A percentile compares a stretch with the other conserved stretches of the same genome.
phyloP scores from a whole-genome alignment of 2,113 vertebrate species.

The Chloropsis cyanopogon region DNA sequence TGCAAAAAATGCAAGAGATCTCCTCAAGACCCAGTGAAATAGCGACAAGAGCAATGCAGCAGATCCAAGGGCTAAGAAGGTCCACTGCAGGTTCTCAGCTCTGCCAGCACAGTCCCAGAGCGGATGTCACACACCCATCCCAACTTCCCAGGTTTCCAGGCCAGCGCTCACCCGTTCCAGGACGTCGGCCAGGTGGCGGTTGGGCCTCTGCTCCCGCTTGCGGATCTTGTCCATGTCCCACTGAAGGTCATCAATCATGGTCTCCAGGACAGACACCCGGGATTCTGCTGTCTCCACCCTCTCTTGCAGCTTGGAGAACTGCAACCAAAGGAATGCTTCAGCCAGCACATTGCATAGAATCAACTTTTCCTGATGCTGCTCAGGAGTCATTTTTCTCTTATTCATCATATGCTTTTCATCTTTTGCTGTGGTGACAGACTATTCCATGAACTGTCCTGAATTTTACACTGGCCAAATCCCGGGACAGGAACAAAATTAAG shows the following conservation, averaged over 20 bases:
- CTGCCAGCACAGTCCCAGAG: background rate
- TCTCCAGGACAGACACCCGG: constrained; percentile 87
- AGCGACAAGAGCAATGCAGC: background rate
- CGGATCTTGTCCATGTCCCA: constrained; percentile 98
- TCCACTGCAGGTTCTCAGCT: background rate
- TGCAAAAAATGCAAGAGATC: constrained; percentile 41
- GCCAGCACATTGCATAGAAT: background rate
- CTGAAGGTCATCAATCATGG: constrained; percentile 91
- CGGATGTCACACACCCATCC: background rate
- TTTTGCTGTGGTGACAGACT: background rate
- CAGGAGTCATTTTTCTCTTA: background rate
- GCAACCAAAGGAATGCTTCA: background rate
- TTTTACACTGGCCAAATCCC: background rate
- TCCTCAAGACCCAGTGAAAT: background rate
- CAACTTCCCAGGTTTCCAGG: background rate
- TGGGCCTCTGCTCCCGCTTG: constrained; percentile 90
- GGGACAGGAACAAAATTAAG: background rate
- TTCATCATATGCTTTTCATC: background rate
- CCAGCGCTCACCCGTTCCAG: constrained; percentile 84
- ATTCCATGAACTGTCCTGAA: background rate
- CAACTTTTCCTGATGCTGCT: background rate
- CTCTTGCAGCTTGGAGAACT: constrained; percentile 83
- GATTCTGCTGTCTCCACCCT: constrained; percentile 90
- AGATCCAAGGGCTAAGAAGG: background rate
- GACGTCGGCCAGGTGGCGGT: constrained; percentile 88